A percentile compares a stretch with the other conserved stretches of the same genome.
phyloP scores from a whole-genome alignment of 2,113 vertebrate genomes.

The Colaptes auratus region DNA sequence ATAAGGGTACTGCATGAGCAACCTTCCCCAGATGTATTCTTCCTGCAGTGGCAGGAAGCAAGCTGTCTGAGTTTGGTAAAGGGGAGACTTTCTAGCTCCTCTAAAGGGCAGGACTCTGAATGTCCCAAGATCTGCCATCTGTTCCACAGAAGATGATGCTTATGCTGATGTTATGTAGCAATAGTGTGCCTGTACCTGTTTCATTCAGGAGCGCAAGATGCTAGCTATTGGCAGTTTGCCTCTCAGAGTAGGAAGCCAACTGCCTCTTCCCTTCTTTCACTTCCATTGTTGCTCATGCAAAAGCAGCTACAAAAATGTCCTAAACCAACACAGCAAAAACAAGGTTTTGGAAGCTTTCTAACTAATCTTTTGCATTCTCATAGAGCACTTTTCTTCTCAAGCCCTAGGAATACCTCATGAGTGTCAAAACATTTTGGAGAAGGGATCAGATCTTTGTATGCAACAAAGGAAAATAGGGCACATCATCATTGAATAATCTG shows the following conservation, averaged over 20 bases:
- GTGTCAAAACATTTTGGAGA: neutral
- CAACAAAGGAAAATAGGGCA: neutral
- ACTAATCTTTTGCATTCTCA: neutral
- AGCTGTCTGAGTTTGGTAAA: neutral
- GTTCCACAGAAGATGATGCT: neutral
- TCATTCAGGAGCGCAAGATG: neutral
- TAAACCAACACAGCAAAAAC: neutral
- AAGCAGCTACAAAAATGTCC: neutral
- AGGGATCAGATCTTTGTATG: neutral
- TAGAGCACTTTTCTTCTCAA: neutral
- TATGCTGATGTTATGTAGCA: neutral
- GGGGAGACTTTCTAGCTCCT: neutral
- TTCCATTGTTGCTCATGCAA: neutral
- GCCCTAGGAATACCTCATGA: neutral
- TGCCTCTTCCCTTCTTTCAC: neutral
- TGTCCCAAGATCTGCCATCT: neutral
- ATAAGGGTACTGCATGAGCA: neutral
- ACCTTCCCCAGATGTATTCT: neutral
- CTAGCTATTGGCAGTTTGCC: neutral
- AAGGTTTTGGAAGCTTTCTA: neutral
- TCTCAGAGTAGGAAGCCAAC: neutral
- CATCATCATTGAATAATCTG: neutral
- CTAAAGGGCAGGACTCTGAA: neutral
- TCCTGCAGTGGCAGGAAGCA: neutral
- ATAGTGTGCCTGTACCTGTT: neutral